Evolutionary conservation across 1,140 invertebrate species (phyloP), one percentile per base, ranked within the genome.

Genomic region (Ceratosolen fusciceps): DNA sequence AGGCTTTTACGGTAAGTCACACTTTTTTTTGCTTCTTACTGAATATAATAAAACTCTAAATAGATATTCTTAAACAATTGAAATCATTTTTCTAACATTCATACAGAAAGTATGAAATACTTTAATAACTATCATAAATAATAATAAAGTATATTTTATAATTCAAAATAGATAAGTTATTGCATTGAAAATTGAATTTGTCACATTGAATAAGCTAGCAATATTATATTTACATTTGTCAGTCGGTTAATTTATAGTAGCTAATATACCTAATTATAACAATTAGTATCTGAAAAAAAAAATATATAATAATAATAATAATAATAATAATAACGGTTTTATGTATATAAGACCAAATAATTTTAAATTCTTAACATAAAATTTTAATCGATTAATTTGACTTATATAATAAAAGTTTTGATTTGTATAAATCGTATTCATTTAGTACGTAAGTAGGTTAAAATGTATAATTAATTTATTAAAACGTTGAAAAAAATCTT

Each of bases 1-100:
- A 93, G 97, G 98, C 93, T 98, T 98, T 93, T 98, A 98, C 96
- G 97, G 97, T 98, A 97, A 98, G 97, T 97, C 93, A 92, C 93
- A 93, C 39, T 93, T 94, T 95, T 92, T 92, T 92, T 92, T 92
- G 91, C 87, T 80, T 76, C 62, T 37, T 58, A 52, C 16, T 24
- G 43, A 80, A 39, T 80, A 58, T 67, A 54, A 49, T 52, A 16
- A 68, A 80, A 31, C 24, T 74, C 54, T 21, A 19, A 58, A 58
- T 80, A 74, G 78, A 8, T 70, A n/a, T 16, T 10, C 68, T 49
- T 4, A 37, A n/a, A n/a, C 43, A 70, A 70, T 77, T 60, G 62
- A 58, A 49, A 8, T 37, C n/a, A 67, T 8, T 37, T 62, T 73
- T 60, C 29, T 26, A 29, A 26, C 12, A 16, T 56, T 74, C 21